These are phyloP conservation scores for Brachyrhaphis roseni DNA, from an alignment of 2,797 vertebrate genomes.

Conservation along the genomic window DNA sequence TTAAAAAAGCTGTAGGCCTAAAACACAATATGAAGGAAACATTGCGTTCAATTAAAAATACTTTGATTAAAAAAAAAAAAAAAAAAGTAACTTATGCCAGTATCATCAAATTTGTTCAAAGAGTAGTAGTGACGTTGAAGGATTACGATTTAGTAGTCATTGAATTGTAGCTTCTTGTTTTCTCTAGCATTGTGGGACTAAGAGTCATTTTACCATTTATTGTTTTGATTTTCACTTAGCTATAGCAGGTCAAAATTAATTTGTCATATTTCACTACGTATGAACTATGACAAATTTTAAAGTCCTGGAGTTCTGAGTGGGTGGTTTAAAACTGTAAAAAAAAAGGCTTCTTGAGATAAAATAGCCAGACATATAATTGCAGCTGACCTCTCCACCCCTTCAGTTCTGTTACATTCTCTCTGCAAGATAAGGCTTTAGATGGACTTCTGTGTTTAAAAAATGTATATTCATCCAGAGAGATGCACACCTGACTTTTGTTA, in stretches of 20 bases:
- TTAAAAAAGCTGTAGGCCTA: constrained; percentile 6
- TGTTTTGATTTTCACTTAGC: background rate
- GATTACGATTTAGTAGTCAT: background rate
- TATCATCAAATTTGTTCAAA: background rate
- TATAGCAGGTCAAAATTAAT: background rate
- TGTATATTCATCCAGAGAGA: background rate
- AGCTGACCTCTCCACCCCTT: background rate
- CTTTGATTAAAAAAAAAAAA: background rate
- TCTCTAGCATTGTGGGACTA: background rate
- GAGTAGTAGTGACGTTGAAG: no score
- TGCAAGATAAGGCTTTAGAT: background rate
- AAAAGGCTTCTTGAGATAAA: background rate
- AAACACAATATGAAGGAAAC: background rate
- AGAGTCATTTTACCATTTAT: background rate
- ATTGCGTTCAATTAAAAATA: background rate
- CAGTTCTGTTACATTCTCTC: background rate
- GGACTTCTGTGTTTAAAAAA: background rate
- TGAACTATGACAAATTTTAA: no score
- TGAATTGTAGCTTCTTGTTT: background rate
- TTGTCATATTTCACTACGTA: background rate
- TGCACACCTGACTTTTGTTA: constrained; percentile 68
- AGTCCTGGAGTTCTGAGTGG: background rate
- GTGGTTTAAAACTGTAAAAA: background rate
- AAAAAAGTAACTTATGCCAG: background rate
- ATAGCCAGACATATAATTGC: background rate